phyloP scores from a whole-genome alignment of 1,140 invertebrate genomes.

The Coenobita brevimanus region DNA sequence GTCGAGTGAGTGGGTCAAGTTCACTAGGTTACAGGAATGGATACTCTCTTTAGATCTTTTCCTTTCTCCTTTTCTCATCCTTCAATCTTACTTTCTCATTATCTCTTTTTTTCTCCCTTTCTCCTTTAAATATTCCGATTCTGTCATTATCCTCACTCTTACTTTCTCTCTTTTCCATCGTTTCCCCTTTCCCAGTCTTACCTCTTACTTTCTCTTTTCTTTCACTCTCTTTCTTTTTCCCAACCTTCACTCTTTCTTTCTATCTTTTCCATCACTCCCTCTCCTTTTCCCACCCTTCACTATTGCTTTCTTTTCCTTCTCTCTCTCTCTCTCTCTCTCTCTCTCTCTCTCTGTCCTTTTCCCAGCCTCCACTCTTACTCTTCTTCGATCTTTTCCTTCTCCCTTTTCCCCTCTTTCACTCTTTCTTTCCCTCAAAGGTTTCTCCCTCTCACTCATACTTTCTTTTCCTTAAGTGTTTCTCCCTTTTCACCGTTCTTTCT shows the following conservation, averaged over 20 bases:
- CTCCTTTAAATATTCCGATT: background rate
- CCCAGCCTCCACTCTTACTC: no score
- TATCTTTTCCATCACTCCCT: background rate
- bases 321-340: background rate
- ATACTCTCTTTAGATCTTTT: background rate
- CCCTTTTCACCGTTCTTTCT: no score
- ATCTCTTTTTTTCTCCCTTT: slow-evolving; percentile 15
- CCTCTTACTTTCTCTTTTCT: background rate
- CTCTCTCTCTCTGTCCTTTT: no score
- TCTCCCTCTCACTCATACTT: no score
- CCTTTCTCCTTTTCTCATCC: background rate
- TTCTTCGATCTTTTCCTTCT: no score
- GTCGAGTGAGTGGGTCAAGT: no score
- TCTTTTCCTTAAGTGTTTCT: no score
- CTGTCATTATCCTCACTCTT: background rate
- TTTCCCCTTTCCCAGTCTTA: background rate
- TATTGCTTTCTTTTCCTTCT: background rate
- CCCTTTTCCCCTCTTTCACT: background rate
- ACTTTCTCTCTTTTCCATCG: background rate
- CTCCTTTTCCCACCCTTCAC: no score
- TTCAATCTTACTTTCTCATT: background rate
- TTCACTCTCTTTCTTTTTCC: background rate
- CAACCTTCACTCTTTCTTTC: background rate
- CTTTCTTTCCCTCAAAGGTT: no score
- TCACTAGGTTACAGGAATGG: background rate